Evolutionary conservation across 2,113 vertebrate species (phyloP), one percentile per base, ranked within the genome.

Genomic region (Nesogale talazaci): DNA sequence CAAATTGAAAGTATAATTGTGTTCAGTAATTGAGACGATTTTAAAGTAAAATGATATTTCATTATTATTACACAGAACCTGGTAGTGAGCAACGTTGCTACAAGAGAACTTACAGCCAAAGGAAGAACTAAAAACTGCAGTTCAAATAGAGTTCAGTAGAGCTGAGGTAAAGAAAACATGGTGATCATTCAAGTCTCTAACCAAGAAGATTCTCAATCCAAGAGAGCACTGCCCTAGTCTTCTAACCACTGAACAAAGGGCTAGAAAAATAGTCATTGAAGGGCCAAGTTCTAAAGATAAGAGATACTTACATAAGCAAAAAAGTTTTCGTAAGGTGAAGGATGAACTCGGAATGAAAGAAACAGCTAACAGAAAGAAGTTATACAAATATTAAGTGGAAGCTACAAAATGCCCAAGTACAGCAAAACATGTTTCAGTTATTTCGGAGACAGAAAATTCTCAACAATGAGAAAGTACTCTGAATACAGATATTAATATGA

Each of bases 61-160:
- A 52, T 11, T 52, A 52, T 22, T 27, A 88, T 92, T 91, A 94
- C 80, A 42, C 46, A 70, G 81, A 90, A 72, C 42, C 52, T 42
- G 90, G 11, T 8, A 94, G 40, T 85, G 76, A 31, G 7, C 38
- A 16, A 29, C 67, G 27, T 72, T 70, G 72, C 91, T 91, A 83
- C 76, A 91, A 91, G 34, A 95, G n/a, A 80, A 77, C n/a, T 83
- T 27, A 15, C 67, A 83, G 74, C 65, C 52, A 88, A 93, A 78
- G 25, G 19, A 81, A 83, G 67, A 88, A 59, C 22, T 42, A 38
- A 88, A 88, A 81, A 72, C 46, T 19, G 6, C 75, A 90, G 94
- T 95, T 96, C 93, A 96, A 72, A 57, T 80, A 52, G 61, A 96
- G 94, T 95, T 96, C 93, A 94, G 88, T 38, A 86, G 79, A 36